Percentiles rank a stretch among this genome's conserved stretches.
Conservation (phyloP, 1,140 invertebrate species). For the Drosophila simulans region DNA sequence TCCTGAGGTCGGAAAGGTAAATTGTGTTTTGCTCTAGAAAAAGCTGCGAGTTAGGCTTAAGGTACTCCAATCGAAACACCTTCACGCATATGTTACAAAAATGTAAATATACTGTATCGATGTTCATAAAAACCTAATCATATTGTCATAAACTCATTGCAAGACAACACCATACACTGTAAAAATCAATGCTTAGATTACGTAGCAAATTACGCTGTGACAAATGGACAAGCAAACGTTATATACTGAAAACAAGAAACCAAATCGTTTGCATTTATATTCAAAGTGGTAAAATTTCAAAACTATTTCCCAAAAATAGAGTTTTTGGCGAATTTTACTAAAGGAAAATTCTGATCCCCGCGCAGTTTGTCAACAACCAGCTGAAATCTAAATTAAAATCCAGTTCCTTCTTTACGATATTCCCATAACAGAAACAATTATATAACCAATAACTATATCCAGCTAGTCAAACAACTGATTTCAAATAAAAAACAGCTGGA, state of each 20-base stretch:
- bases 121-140: constrained; percentile 20
- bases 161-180: constrained; percentile 42
- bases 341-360: constrained; percentile 77
- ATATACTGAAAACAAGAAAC: constrained; percentile 12
- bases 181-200: constrained; percentile 32
- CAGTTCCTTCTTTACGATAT: constrained; percentile 52
- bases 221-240: constrained; percentile 5
- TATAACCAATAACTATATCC: constrained; percentile 23
- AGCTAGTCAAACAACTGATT: constrained; percentile 41
- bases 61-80: not conserved
- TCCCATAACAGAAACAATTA: constrained; percentile 37
- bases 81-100: not conserved
- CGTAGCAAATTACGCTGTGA: constrained; percentile 14
- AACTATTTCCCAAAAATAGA: constrained; percentile 34
- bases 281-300: constrained; percentile 78
- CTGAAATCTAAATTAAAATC: constrained; percentile 55
- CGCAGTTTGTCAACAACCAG: constrained; percentile 82
- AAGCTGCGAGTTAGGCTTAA: constrained; percentile 5
- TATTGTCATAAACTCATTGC: constrained; percentile 31
- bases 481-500: constrained; percentile 15
- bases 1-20: constrained; percentile 31
- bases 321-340: constrained; percentile 62
- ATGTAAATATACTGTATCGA: constrained; percentile 33
- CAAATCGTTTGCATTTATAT: constrained; percentile 55
- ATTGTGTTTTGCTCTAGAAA: constrained; percentile 14